phyloP scores from a whole-genome alignment of 2,888 invertebrate species.

The Trichopoda pennipes region DNA sequence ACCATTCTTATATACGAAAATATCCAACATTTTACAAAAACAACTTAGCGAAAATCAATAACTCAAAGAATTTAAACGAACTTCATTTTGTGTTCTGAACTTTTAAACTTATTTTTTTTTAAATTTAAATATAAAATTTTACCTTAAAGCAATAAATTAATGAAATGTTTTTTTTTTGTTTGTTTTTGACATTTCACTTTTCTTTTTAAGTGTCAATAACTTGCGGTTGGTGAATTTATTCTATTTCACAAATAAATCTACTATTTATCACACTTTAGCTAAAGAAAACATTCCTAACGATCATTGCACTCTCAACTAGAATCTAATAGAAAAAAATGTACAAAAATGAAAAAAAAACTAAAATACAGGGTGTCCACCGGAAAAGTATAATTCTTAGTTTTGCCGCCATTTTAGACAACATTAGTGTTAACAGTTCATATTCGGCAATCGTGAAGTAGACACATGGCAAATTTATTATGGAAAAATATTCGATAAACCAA shows the following conservation, averaged over 20 bases:
- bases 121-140: constrained; percentile 5
- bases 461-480: no score
- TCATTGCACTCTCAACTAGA: constrained; percentile 69
- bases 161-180: neutral
- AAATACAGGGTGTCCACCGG: no score
- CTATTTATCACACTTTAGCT: constrained; percentile 35
- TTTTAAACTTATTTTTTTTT: constrained; percentile 14
- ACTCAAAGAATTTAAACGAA: no score
- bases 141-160: neutral
- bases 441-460: no score
- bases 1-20: no score
- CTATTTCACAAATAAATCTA: constrained; percentile 13
- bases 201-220: constrained; percentile 58
- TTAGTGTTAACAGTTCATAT: no score
- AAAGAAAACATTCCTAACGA: constrained; percentile 56
- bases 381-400: no score
- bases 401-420: no score
- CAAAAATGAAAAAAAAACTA: neutral
- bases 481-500: no score
- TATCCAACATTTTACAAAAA: no score
- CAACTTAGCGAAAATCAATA: no score
- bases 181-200: neutral
- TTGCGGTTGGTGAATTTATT: constrained; percentile 42
- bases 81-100: constrained; percentile 3
- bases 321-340: constrained; percentile 31